A percentile compares a stretch with the other conserved stretches of the same genome.
Conservation (phyloP, 2,888 invertebrate species). For the Microdon myrmicae region DNA sequence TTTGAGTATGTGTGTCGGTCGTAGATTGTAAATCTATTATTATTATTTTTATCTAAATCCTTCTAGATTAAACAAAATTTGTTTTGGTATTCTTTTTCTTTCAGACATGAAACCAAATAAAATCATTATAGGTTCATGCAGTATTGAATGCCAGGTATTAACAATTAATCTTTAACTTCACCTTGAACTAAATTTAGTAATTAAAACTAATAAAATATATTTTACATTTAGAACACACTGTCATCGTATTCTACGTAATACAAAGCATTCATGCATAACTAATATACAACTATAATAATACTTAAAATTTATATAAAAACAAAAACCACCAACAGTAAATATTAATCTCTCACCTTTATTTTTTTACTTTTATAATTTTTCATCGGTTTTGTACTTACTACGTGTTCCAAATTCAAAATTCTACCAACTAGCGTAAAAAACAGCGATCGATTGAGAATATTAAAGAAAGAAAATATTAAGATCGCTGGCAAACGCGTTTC, state of each 20-base stretch:
- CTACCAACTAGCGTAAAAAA: too few relatives aligned
- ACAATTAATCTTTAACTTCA: slow-evolving; percentile 51
- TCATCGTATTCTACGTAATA: slow-evolving; percentile 56
- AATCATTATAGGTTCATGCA: slow-evolving; percentile 61
- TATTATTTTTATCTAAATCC: too few relatives aligned
- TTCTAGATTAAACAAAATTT: too few relatives aligned
- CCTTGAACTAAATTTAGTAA: slow-evolving; percentile 10
- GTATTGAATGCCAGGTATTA: slow-evolving; percentile 64
- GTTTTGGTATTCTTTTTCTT: slow-evolving; percentile 53
- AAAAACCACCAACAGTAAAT: slow-evolving; percentile 20
- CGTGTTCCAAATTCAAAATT: too few relatives aligned
- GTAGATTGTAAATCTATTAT: too few relatives aligned
- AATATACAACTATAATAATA: slow-evolving; percentile 33
- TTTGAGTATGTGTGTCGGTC: too few relatives aligned
- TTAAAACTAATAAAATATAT: slow-evolving; percentile 21
- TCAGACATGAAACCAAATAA: slow-evolving; percentile 65
- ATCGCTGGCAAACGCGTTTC: too few relatives aligned
- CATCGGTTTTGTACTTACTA: slow-evolving; percentile 21
- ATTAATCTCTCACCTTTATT: slow-evolving; percentile 1
- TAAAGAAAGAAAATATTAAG: too few relatives aligned
- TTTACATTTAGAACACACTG: slow-evolving; percentile 57
- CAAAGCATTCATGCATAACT: slow-evolving; percentile 30
- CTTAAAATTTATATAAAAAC: slow-evolving; percentile 19
- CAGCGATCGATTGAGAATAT: too few relatives aligned
- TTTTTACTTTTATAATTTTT: slow-evolving; percentile 10